These are phyloP conservation scores for Sclerodermus sp. DNA, from an alignment of 2,888 invertebrate species.

Conservation along the genomic window DNA sequence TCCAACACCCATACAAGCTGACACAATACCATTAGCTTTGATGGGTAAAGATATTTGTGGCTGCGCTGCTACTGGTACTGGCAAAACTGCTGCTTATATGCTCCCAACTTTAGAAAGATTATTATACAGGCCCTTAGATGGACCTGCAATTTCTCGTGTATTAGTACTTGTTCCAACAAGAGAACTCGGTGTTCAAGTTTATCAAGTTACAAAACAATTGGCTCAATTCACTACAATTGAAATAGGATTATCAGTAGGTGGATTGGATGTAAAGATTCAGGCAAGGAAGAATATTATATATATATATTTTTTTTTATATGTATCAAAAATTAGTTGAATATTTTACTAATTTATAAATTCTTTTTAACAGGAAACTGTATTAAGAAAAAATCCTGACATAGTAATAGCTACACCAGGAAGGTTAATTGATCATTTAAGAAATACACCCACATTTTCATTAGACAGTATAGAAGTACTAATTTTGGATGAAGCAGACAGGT, in stretches of 20 bases:
- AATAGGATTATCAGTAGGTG: constrained; percentile 84
- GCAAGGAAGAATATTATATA: constrained; percentile 48
- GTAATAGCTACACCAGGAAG: constrained; percentile 98
- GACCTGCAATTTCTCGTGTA: constrained; percentile 74
- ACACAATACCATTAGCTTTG: constrained; percentile 92
- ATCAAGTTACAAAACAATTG: constrained; percentile 88
- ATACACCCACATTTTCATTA: constrained; percentile 89
- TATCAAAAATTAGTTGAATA: no score
- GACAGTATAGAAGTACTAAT: constrained; percentile 88
- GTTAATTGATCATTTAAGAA: constrained; percentile 94
- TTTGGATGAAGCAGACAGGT: constrained; percentile 77
- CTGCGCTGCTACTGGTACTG: constrained; percentile 97
- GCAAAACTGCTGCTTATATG: constrained; percentile 99
- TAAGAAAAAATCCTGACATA: constrained; percentile 89
- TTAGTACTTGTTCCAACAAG: constrained; percentile 94
- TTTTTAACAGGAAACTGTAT: constrained; percentile 67
- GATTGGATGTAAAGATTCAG: constrained; percentile 77
- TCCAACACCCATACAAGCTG: constrained; percentile 96
- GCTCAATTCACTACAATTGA: constrained; percentile 84
- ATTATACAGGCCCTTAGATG: constrained; percentile 78
- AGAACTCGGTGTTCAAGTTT: constrained; percentile 97
- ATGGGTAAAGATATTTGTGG: constrained; percentile 94
- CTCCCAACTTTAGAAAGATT: constrained; percentile 93
- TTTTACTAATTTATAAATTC: no score
- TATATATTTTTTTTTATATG: background rate